A percentile compares a stretch with the other conserved stretches of the same genome.
These are phyloP conservation scores for Palythoa caribaeorum DNA, from an alignment of 92 coral and sea anemone species.

Conservation along the genomic window DNA sequence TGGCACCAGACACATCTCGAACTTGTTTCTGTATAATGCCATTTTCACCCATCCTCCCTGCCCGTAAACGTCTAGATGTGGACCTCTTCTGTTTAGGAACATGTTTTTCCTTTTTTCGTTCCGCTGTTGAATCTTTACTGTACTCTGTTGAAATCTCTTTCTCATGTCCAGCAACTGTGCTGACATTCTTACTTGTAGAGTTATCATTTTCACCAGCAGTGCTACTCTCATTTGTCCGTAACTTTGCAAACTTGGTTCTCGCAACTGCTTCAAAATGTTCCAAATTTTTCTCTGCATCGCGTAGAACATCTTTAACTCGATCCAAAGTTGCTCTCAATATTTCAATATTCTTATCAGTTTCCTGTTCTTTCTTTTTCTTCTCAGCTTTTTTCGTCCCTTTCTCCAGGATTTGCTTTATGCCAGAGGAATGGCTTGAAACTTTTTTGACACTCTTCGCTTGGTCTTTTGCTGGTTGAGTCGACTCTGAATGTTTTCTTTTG, in stretches of 20 bases:
- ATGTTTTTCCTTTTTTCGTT: background rate
- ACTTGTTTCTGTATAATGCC: background rate
- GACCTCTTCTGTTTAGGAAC: constrained; percentile 10
- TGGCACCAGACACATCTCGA: background rate
- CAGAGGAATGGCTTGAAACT: background rate
- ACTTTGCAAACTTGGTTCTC: constrained; percentile 1
- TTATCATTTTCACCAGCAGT: background rate
- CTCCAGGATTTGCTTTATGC: background rate
- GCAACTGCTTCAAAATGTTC: constrained; percentile 38
- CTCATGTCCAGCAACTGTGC: background rate
- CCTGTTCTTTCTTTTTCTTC: constrained; percentile 1
- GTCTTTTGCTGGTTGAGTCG: background rate
- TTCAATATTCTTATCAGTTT: constrained; percentile 10
- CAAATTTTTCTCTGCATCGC: constrained; percentile 39
- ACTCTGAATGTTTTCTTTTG: background rate
- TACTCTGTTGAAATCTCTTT: background rate
- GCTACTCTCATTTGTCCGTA: background rate
- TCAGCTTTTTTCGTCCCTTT: background rate
- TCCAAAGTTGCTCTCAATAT: constrained; percentile 48
- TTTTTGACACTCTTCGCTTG: background rate
- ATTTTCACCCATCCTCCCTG: constrained; percentile 19
- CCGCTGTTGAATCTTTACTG: background rate
- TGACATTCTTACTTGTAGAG: background rate
- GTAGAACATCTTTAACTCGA: constrained; percentile 50
- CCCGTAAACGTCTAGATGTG: constrained; percentile 5